Conservation (phyloP, 92 coral and sea anemone species). For the Phenganax marumi region DNA sequence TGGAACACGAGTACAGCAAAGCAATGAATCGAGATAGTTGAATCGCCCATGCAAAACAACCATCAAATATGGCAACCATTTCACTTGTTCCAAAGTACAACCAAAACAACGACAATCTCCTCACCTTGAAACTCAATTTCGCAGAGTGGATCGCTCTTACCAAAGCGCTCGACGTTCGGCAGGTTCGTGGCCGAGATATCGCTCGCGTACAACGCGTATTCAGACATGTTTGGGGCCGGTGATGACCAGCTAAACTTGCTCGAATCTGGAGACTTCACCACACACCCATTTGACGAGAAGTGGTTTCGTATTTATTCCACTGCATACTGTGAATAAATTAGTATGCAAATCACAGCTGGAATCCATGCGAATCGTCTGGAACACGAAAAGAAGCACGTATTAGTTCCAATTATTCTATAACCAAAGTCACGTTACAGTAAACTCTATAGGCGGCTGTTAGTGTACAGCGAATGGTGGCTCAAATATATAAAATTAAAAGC, state of each 20-base stretch:
- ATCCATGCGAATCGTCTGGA: constrained; percentile 39
- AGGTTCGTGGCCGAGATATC: constrained; percentile 44
- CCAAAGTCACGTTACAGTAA: no score
- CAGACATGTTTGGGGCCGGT: constrained; percentile 20
- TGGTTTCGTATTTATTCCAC: constrained; percentile 10
- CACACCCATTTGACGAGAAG: constrained; percentile 4
- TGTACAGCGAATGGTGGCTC: no score
- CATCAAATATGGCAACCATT: constrained; percentile 5
- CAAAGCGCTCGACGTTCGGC: constrained; percentile 59
- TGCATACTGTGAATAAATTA: constrained; percentile 37
- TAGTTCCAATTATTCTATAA: background rate
- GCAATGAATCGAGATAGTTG: background rate
- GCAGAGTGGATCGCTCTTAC: constrained; percentile 58
- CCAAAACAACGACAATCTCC: constrained; percentile 19
- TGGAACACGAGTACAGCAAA: background rate
- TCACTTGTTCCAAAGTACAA: constrained; percentile 16
- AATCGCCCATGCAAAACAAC: background rate
- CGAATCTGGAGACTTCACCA: constrained; percentile 16
- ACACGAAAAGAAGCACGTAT: background rate
- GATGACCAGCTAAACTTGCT: background rate
- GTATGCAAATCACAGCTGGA: constrained; percentile 27
- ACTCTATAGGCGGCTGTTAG: no score
- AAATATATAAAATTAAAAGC: no score
- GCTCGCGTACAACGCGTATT: constrained; percentile 25
- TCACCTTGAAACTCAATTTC: constrained; percentile 59